Conservation (phyloP, 2,113 vertebrate genomes). For the Murina feae region DNA sequence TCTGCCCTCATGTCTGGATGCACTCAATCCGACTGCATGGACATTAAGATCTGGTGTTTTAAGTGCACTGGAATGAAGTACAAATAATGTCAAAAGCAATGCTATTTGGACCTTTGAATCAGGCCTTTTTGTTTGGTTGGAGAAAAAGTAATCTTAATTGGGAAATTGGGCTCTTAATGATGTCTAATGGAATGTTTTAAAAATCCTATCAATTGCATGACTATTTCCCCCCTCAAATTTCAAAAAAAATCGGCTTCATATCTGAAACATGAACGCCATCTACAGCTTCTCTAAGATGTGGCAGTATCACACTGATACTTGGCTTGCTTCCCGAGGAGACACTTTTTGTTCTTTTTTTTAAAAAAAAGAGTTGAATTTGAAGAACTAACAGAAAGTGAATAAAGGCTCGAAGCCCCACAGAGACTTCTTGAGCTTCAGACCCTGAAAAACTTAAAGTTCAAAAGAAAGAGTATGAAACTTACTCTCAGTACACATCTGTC, state of each 20-base stretch:
- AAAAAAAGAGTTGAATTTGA: background rate
- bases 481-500: background rate
- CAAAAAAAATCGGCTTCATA: conserved; percentile 7
- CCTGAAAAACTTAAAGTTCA: background rate
- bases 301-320: background rate
- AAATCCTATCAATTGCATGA: background rate
- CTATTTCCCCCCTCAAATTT: background rate
- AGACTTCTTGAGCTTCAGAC: conserved; percentile 5
- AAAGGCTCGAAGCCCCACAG: background rate
- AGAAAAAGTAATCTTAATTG: background rate
- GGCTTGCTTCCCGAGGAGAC: background rate
- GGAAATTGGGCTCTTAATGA: background rate
- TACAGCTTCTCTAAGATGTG: background rate
- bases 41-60: background rate
- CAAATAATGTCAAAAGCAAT: background rate
- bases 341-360: background rate
- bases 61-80: background rate
- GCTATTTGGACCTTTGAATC: background rate
- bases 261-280: background rate
- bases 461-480: background rate
- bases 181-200: background rate
- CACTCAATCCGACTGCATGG: background rate
- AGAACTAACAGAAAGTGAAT: conserved; percentile 2
- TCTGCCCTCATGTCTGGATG: background rate
- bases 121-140: background rate